A percentile compares a stretch with the other conserved stretches of the same genome.
Evolutionary conservation across 2,888 invertebrate species (phyloP).

Genomic region (Acleris cristana): DNA sequence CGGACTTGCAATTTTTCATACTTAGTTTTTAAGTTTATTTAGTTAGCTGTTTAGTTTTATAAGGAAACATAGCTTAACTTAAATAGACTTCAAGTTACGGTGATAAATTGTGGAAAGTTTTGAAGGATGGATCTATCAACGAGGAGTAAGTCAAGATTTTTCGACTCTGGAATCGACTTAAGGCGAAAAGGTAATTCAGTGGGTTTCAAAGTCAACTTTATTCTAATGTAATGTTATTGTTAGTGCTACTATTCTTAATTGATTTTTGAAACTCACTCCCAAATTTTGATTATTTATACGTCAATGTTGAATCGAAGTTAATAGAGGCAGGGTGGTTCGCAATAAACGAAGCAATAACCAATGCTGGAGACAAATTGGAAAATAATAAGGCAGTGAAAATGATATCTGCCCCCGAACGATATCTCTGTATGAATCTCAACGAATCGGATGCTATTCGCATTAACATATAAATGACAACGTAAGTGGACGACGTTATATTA

Average conservation of each 20-base stretch:
- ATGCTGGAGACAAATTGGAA: constrained; percentile 82
- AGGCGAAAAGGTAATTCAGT: constrained; percentile 77
- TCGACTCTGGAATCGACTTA: constrained; percentile 82
- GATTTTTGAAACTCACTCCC: constrained; percentile 32
- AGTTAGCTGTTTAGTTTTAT: constrained; percentile 39
- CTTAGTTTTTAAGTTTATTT: constrained; percentile 47
- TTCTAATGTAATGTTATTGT: not conserved
- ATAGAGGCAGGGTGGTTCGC: constrained; percentile 57
- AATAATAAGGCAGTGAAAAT: constrained; percentile 83
- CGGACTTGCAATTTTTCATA: constrained; percentile 41
- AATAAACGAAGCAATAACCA: constrained; percentile 79
- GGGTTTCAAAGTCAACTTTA: constrained; percentile 31
- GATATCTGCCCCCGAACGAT: constrained; percentile 77
- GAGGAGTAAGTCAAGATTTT: constrained; percentile 83
- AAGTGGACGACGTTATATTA: constrained; percentile 75
- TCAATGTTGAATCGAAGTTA: constrained; percentile 48
- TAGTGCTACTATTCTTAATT: not conserved
- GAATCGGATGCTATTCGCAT: constrained; percentile 72
- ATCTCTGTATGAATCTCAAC: constrained; percentile 77
- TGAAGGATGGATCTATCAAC: constrained; percentile 75
- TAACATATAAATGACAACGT: constrained; percentile 83
- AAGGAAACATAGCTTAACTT: constrained; percentile 18
- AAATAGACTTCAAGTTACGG: constrained; percentile 24
- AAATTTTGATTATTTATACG: constrained; percentile 26
- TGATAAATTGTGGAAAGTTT: constrained; percentile 46